Percentiles rank a stretch among this genome's conserved stretches.
These are phyloP conservation scores for Rhinolophus ferrumequinum DNA, from an alignment of 2,113 vertebrate genomes.

Conservation along the genomic window DNA sequence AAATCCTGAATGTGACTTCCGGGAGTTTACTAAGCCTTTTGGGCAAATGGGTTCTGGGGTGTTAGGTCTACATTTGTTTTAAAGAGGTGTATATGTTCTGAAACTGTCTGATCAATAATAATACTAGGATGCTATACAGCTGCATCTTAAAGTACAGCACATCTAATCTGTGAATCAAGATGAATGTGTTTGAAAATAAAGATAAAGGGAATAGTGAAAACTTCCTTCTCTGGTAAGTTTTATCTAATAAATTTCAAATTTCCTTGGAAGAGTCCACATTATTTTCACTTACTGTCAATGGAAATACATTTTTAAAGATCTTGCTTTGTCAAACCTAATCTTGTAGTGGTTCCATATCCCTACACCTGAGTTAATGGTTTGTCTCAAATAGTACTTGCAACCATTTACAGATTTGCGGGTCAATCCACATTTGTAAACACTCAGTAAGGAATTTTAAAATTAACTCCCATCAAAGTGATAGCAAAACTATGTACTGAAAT, in stretches of 20 bases:
- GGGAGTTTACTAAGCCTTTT: conserved; percentile 33
- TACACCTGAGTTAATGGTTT: conserved; percentile 29
- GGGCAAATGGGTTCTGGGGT: neutral
- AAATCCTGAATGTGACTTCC: conserved; percentile 35
- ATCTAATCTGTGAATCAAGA: conserved; percentile 51
- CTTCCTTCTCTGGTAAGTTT: conserved; percentile 50
- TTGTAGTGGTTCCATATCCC: neutral
- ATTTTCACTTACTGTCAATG: conserved; percentile 60
- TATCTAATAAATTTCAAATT: conserved; percentile 57
- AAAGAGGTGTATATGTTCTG: neutral
- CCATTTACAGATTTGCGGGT: conserved; percentile 31
- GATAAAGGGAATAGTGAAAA: conserved; percentile 26
- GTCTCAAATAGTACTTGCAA: conserved; percentile 44
- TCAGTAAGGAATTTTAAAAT: conserved; percentile 32
- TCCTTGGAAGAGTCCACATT: conserved; percentile 37
- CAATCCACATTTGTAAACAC: conserved; percentile 73
- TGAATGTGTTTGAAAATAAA: conserved; percentile 59
- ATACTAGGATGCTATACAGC: conserved; percentile 3
- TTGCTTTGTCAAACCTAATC: conserved; percentile 65
- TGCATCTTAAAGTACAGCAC: conserved; percentile 30
- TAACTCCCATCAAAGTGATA: conserved; percentile 51
- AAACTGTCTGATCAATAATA: conserved; percentile 15
- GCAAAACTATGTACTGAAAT: neutral
- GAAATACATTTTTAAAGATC: conserved; percentile 59
- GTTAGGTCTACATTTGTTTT: conserved; percentile 39